Evolutionary conservation across 2,888 invertebrate species (phyloP).

Genomic region (Lobophora halterata): DNA sequence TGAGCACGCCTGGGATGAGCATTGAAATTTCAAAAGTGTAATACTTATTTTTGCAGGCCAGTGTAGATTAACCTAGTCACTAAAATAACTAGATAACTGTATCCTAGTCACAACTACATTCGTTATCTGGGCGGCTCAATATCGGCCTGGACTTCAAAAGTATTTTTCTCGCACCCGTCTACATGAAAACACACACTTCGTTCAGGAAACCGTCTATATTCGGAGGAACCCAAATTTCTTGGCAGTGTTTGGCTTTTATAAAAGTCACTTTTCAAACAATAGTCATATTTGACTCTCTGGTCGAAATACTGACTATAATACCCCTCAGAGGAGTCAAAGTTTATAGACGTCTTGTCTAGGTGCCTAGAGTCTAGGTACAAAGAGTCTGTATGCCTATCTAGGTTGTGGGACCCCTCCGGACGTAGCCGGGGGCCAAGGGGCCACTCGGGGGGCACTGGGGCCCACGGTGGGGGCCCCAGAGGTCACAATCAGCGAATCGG

Average conservation of each 20-base stretch:
- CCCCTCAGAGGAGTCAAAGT: conserved; percentile 59
- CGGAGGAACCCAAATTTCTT: conserved; percentile 62
- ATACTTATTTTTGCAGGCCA: too few species aligned
- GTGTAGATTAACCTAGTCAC: conserved; percentile 6
- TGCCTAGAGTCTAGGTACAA: too few species aligned
- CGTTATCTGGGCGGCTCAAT: conserved; percentile 69
- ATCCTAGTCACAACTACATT: conserved; percentile 33
- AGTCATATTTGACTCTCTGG: conserved; percentile 64
- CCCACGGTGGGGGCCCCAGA: conserved; percentile 74
- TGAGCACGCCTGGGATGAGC: too few species aligned
- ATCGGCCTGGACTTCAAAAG: conserved; percentile 62
- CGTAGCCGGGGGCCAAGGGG: conserved; percentile 47
- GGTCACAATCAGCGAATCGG: conserved; percentile 79
- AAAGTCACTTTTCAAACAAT: conserved; percentile 70
- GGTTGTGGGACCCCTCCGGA: conserved; percentile 58
- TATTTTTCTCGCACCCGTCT: conserved; percentile 46
- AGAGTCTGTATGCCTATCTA: too few species aligned
- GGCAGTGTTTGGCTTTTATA: conserved; percentile 62
- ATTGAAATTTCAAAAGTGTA: too few species aligned
- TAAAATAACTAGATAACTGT: neutral
- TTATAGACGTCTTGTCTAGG: conserved; percentile 54
- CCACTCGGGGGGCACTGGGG: conserved; percentile 64
- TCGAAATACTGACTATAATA: conserved; percentile 68
- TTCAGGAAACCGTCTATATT: conserved; percentile 48
- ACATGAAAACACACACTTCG: conserved; percentile 65